A percentile compares a stretch with the other conserved stretches of the same genome.
These are phyloP conservation scores for Rhamphomyia laevipes DNA, from an alignment of 2,888 invertebrate species.

Conservation along the genomic window DNA sequence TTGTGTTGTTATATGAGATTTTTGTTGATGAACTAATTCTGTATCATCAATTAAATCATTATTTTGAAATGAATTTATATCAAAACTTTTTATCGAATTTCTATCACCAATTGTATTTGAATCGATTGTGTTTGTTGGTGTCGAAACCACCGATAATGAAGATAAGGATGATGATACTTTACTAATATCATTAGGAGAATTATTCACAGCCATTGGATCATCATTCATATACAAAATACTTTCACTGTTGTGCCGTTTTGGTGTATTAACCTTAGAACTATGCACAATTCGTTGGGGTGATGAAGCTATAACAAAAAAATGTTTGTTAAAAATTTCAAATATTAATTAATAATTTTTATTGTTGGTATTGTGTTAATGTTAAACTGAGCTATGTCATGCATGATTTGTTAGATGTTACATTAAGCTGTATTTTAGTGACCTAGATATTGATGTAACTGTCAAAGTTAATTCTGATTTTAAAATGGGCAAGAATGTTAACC, in stretches of 20 bases:
- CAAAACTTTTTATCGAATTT: no score
- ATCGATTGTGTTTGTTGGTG: background rate
- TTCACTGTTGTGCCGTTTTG: constrained; percentile 66
- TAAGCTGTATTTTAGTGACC: no score
- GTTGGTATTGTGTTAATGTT: no score
- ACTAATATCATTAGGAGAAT: background rate
- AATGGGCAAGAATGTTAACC: no score
- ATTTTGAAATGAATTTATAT: no score
- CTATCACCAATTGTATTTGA: background rate
- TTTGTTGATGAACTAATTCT: constrained; percentile 12
- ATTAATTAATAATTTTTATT: no score
- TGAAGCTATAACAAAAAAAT: constrained; percentile 25
- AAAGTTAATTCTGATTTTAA: no score
- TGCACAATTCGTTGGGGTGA: constrained; percentile 57
- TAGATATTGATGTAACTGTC: no score
- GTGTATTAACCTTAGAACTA: constrained; percentile 63
- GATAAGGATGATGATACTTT: background rate
- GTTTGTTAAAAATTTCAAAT: background rate
- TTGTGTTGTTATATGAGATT: constrained; percentile 10
- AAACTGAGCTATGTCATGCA: no score
- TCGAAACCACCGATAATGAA: background rate
- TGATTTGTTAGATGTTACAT: no score
- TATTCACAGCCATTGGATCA: constrained; percentile 15
- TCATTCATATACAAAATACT: constrained; percentile 58
- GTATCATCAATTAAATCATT: no score